Evolutionary conservation across 1,140 invertebrate species (phyloP).

Genomic region (Hetaerina americana): DNA sequence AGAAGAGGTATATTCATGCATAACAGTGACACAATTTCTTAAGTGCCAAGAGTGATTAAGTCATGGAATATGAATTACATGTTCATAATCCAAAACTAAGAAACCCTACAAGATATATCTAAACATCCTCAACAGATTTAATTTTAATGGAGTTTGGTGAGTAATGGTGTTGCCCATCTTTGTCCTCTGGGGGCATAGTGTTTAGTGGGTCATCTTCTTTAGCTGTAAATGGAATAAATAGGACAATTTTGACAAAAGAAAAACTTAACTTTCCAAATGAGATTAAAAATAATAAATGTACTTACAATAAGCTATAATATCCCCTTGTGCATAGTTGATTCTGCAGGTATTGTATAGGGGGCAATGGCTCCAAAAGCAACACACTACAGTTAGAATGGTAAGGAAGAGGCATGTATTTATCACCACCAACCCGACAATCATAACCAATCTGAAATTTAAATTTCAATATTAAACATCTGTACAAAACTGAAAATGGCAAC

Average conservation of each 20-base stretch:
- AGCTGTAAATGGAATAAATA: not conserved
- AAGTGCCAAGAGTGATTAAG: not conserved
- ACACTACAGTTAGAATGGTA: slow-evolving; percentile 18
- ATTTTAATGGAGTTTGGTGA: slow-evolving; percentile 9
- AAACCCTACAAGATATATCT: not conserved
- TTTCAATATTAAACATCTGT: not conserved
- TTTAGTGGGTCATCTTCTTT: slow-evolving; percentile 11
- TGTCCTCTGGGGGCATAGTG: slow-evolving; percentile 11
- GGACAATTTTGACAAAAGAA: not conserved
- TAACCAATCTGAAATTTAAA: slow-evolving; percentile 18
- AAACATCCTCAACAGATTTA: slow-evolving; percentile 11
- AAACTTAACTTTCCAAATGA: not conserved
- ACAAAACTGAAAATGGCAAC: too few relatives aligned
- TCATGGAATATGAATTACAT: too few relatives aligned
- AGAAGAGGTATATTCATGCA: not conserved
- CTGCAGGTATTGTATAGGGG: slow-evolving; percentile 21
- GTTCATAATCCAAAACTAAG: too few relatives aligned
- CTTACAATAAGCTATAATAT: slow-evolving; percentile 21
- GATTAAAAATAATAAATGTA: not conserved
- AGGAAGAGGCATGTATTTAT: slow-evolving; percentile 17
- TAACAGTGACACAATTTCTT: not conserved
- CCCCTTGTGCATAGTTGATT: slow-evolving; percentile 18
- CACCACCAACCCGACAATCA: slow-evolving; percentile 18
- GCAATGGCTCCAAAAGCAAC: slow-evolving; percentile 24
- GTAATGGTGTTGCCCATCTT: slow-evolving; percentile 8